These are phyloP conservation scores for Coregonus clupeaformis DNA, from an alignment of 2,113 vertebrate genomes.

Conservation along the genomic window DNA sequence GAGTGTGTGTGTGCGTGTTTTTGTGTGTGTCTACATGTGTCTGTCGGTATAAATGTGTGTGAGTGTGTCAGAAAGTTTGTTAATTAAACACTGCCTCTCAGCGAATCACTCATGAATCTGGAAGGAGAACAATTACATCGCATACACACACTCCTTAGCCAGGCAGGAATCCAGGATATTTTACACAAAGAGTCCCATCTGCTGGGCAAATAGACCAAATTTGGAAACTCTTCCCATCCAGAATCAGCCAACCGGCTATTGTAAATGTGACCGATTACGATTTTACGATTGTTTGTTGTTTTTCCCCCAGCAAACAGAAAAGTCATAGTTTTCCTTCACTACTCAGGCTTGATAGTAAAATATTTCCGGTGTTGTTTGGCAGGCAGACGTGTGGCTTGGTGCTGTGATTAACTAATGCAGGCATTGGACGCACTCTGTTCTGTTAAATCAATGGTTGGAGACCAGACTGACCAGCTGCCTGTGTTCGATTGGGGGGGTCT, in stretches of 20 bases:
- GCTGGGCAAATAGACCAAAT: slow-evolving; percentile 18
- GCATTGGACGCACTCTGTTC: neutral
- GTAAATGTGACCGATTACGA: slow-evolving; percentile 5
- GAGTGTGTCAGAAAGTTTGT: neutral
- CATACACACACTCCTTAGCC: too few relatives aligned
- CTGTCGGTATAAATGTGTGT: neutral
- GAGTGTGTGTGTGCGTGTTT: neutral
- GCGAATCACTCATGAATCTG: neutral
- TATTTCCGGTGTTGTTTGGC: neutral
- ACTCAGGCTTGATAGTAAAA: neutral
- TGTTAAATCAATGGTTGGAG: neutral
- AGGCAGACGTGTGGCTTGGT: neutral
- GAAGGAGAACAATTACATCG: slow-evolving; percentile 34
- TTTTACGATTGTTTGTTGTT: slow-evolving; percentile 13
- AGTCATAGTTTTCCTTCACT: neutral
- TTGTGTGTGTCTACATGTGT: neutral
- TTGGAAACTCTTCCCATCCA: slow-evolving; percentile 6
- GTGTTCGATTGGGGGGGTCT: neutral
- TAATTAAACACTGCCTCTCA: slow-evolving; percentile 3
- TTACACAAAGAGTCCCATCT: slow-evolving; percentile 32
- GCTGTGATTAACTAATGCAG: slow-evolving; percentile 2
- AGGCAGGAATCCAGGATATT: slow-evolving; percentile 17
- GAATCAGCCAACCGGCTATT: neutral
- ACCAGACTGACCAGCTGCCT: neutral
- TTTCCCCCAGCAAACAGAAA: neutral